Base-by-base conservation (phyloP, 2,113 vertebrate genomes). In the Bagarius yarrelli region DNA sequence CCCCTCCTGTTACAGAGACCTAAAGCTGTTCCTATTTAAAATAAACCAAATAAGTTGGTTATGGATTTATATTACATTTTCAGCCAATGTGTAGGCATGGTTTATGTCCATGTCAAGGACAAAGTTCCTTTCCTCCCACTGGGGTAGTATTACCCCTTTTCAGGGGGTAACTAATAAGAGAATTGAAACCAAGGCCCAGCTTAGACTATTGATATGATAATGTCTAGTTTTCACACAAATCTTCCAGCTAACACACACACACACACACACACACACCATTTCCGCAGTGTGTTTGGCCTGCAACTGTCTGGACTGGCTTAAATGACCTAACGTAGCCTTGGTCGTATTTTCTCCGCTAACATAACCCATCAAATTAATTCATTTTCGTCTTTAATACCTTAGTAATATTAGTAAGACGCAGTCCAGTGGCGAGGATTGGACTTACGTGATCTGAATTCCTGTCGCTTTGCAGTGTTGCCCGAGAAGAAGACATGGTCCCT, bases 401-500 rank as follows among this genome's bases (percentile, higher is more conserved):
- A 47, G 36, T 3, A 47, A 47, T 11, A 64, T 75, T 27, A 16
- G 32, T 25, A 59, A 16, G 53, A 63, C 66, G 70, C 52, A 19
- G 71, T 25, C 9, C 5, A 6, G 69, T 18, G 16, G 19, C 32
- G 40, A 72, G 30, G 40, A 8, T 57, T 55, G 61, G 79, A 92
- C 91, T 94, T 90, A 94, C 93, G 80, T 94, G 93, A 74, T 93
- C 93, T 77, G 90, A 86, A 84, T 92, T 94, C 87, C 92, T 85
- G 79, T 93, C 92, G 85, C 89, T 76, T 70, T 85, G 90, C 82
- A 91, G 89, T 16, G 92, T 89, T 78, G 91, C 88, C 83, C 93
- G 91, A 89, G 93, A 91, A 91, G 92, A 92, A 91, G 93, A 92
- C 93, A 94, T 93, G 47, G 85, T 92, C 85, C 90, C 91, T 85